These are phyloP conservation scores for Tetrax tetrax DNA, from an alignment of 2,113 vertebrate species.

Conservation along the genomic window DNA sequence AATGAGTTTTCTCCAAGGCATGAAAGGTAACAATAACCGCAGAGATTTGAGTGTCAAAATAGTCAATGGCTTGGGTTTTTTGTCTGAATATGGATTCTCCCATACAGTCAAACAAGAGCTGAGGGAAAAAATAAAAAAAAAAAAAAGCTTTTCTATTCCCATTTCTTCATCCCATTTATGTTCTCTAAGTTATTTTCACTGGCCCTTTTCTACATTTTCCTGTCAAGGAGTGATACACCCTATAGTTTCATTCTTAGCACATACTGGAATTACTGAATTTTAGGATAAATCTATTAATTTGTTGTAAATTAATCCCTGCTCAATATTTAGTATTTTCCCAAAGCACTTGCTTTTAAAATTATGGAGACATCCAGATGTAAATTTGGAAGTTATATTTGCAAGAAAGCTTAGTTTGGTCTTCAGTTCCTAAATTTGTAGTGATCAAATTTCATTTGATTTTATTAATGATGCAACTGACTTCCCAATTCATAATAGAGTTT, in stretches of 20 bases:
- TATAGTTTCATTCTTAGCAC: neutral
- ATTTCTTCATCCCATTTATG: neutral
- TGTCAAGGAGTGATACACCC: neutral
- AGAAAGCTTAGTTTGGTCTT: neutral
- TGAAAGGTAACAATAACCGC: neutral
- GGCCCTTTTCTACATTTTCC: neutral
- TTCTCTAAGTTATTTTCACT: neutral
- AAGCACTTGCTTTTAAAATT: neutral
- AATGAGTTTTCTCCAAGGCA: neutral
- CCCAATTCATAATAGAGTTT: neutral
- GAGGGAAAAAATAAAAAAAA: neutral
- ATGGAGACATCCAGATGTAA: neutral
- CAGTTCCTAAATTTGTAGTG: neutral
- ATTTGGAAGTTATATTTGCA: neutral
- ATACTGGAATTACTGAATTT: neutral
- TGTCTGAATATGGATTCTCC: neutral
- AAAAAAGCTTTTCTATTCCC: neutral
- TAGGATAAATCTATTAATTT: neutral
- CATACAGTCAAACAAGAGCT: neutral
- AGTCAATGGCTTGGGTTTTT: neutral
- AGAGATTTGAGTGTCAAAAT: neutral
- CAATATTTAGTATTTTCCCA: neutral
- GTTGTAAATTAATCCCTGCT: neutral
- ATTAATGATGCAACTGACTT: neutral
- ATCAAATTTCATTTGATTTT: neutral